Base-by-base conservation (phyloP, 1,140 invertebrate species). In the Stenopsyche tienmushanensis region DNA sequence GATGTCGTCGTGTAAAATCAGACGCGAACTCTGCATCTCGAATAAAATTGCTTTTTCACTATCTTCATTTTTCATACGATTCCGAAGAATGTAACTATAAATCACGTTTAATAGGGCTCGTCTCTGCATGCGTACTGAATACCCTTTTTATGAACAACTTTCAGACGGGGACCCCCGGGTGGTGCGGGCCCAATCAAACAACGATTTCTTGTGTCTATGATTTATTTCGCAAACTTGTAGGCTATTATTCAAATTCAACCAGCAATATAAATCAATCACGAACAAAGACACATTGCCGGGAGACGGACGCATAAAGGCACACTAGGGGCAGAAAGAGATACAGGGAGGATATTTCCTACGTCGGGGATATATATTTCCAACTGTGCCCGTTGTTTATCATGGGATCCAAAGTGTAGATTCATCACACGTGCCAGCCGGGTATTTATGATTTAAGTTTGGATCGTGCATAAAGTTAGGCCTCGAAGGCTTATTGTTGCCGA, bases 211-310 rank as follows among this genome's bases (percentile, higher is more conserved):
- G 62, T 55, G 59, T 62, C 66, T 58, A 62, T 68, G 66, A 68
- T 68, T 68, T 68, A 68, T 68, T 60, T 23, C 21, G n/a, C 44
- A 44, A 68, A 60, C 62, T 64, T 64, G 62, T 42, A 44, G 52
- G 63, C 66, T 64, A 68, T 64, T 68, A 68, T 68, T 64, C 66
- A 68, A 68, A 63, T 64, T 44, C 29, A 68, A 54, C 62, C 62
- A 34, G 54, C 54, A 45, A 64, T 64, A 68, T 68, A 68, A 68
- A 68, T 68, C 66, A 68, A 68, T 68, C 62, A 57, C 29, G 39
- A 44, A 41, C 55, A 60, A 68, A 47, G 62, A 64, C 50, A 20
- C n/a, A 44, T n/a, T n/a, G n/a, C n/a, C n/a, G n/a, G n/a, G n/a
- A n/a, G n/a, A n/a, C n/a, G 20, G n/a, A 29, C 29, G 25, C 34